These are phyloP conservation scores for Trichacis sp. DNA, from an alignment of 2,888 invertebrate genomes.

Conservation along the genomic window DNA sequence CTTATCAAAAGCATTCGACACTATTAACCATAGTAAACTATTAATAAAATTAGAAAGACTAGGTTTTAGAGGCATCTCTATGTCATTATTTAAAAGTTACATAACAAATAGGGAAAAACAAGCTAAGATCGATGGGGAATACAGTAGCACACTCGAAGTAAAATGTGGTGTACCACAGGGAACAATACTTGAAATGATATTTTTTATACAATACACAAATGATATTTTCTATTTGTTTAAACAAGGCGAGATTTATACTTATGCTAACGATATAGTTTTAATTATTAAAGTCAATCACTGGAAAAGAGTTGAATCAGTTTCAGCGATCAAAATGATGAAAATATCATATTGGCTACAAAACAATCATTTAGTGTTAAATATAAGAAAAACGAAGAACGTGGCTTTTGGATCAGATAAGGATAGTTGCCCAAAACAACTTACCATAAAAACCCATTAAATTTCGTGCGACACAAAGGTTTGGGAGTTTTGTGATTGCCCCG, in stretches of 20 bases:
- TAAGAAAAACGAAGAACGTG: neutral
- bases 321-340: too few species aligned
- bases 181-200: constrained; percentile 4
- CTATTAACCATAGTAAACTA: neutral
- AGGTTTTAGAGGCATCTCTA: neutral
- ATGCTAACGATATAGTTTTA: too few species aligned
- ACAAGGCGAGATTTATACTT: neutral
- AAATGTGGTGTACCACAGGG: constrained; percentile 12
- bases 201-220: constrained; percentile 8
- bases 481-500: neutral
- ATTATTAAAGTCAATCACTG: too few species aligned
- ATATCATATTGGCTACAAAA: constrained; percentile 3
- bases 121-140: neutral
- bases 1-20: constrained; percentile 7
- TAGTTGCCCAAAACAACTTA: neutral
- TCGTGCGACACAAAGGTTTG: too few species aligned
- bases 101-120: neutral
- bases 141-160: neutral
- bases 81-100: neutral
- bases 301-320: too few species aligned
- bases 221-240: constrained; percentile 4
- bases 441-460: neutral
- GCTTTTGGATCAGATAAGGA: constrained; percentile 2
- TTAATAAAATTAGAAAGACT: neutral
- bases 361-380: constrained; percentile 5